phyloP scores from a whole-genome alignment of 2,797 vertebrate genomes.

The Darevskia nairensis region DNA sequence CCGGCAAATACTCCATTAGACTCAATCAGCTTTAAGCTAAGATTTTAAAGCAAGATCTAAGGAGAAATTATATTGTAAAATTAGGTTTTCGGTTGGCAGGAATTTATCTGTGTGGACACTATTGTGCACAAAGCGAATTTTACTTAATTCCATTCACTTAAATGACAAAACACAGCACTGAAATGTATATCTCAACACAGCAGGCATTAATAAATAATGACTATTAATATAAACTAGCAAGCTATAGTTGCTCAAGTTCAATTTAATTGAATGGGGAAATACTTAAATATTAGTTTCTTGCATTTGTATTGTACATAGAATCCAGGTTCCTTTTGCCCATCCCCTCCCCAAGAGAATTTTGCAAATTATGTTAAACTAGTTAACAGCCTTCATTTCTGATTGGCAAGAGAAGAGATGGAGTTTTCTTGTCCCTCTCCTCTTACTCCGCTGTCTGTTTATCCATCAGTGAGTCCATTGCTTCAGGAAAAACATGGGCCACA shows the following conservation, averaged over 20 bases:
- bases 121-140: not conserved
- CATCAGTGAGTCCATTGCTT: not conserved
- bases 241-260: conserved; percentile 11
- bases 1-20: conserved; percentile 25
- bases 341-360: conserved; percentile 9
- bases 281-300: conserved; percentile 10
- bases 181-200: not conserved
- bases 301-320: not conserved
- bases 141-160: conserved; percentile 36
- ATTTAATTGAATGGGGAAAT: not conserved
- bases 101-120: not conserved
- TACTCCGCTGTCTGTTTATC: not conserved
- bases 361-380: conserved; percentile 1
- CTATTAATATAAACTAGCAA: not conserved
- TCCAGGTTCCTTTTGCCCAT: not conserved
- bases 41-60: conserved; percentile 23
- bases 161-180: not conserved
- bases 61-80: conserved; percentile 29
- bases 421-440: not conserved
- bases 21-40: not conserved
- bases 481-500: not conserved
- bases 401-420: not conserved
- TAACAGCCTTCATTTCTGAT: not conserved
- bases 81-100: conserved; percentile 19
- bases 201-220: not conserved